Evolutionary conservation across 1,140 invertebrate genomes (phyloP), one percentile per base, ranked within the genome.

Genomic region (Cephus cinctus): DNA sequence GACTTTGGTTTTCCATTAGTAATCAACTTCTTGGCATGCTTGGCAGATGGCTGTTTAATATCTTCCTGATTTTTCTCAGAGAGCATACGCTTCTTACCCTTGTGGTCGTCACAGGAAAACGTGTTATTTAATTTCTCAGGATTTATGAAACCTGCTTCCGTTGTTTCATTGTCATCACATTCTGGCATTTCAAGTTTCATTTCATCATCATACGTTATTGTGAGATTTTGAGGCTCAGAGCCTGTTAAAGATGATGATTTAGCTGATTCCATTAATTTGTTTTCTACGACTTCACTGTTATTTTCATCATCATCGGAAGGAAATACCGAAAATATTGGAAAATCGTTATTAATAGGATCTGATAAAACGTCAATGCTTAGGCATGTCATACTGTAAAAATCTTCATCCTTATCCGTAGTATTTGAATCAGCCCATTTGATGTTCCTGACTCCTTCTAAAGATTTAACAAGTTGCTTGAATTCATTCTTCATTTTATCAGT

Each of bases 391-490:
- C 42, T 59, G n/a, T 63, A 63, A 34, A 66, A 67, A 44, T 66
- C 56, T 32, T 70, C 61, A 5, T 50, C 54, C 11, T 57, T 47
- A 15, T 45, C 50, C 19, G 42, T 20, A 16, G 39, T 42, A 39
- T 67, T 63, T 4, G 47, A 45, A 32, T 76, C 71, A 4, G 65
- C 72, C 75, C 75, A 81, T 50, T 71, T 78, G 2, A 80, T 75
- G 36, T 66, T 70, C 39, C 67, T 67, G 14, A 75, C 61, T 2
- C 77, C 77, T 50, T 79, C 73, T 5, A 78, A 56, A 12, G 65
- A 60, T 38, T 74, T 72, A 2, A 76, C 46, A 1, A 78, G 25
- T 2, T 75, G 60, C 15, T 71, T 66, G 9, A 75, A 77, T 31
- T 78, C 67, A 2, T 56, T 22, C 21, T 71, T 69, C 55, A 77